Base-by-base conservation (phyloP, 2,888 invertebrate species). In the Cryptus armator region DNA sequence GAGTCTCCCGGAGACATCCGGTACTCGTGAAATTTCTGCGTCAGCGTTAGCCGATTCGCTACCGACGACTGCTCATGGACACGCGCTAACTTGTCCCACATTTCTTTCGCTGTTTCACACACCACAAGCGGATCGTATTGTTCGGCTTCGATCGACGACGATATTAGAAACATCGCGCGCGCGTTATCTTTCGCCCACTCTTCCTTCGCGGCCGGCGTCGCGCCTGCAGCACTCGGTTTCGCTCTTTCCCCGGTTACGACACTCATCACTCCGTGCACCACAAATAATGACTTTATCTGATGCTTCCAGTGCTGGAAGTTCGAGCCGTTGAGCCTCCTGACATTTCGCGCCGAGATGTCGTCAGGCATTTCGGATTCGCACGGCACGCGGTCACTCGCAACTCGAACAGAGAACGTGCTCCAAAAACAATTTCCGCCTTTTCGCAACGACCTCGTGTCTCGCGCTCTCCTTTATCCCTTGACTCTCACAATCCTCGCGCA, bases 91-190 rank as follows among this genome's bases (percentile, higher is more conserved):
- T 16, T 68, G 6, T 68, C 64, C 76, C 81, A 81, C 81, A 81
- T 81, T 37, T 67, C 81, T 14, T 90, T 90, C 59, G 68, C 76
- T n/a, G 76, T 78, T 4, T 71, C 19, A 44, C 87, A 86, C 12
- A 68, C 75, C 10, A 88, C 14, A 14, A 88, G 43, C 19, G 75
- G 72, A 12, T 86, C 66, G 9, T 87, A 59, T 53, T 86, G 87
- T 0, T 24, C 43, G 12, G 82, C 19, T 46, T 88, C 87, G 68
- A 88, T 71, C 14, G 86, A 9, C 56, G 86, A 85, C 9, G 86
- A 77, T 9, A 89, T 85, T 14, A 84, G 14, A 14, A 56, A 72
- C 85, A 67, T 78, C 14, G 78, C 68, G n/a, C 32, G 43, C 29
- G 77, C 85, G 46, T 85, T 66, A 12, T 85, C 74, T 16, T 9